Conservation (phyloP, 2,888 invertebrate genomes). For the Beris morrisii region DNA sequence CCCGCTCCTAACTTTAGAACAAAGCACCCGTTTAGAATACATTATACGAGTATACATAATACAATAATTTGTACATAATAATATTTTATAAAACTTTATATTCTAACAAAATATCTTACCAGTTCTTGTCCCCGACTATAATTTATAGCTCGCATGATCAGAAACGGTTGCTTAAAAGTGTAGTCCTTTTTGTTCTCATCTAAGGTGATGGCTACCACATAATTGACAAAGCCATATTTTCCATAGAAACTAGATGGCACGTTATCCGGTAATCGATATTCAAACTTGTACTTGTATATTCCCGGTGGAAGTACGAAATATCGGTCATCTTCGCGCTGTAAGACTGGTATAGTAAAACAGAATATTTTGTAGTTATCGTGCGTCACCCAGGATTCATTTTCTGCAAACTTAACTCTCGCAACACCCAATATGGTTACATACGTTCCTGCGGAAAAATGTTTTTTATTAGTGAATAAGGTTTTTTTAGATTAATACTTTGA, state of each 20-base stretch:
- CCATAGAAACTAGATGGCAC: slow-evolving; percentile 27
- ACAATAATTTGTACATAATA: too few species aligned
- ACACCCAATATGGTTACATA: slow-evolving; percentile 15
- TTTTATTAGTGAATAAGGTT: neutral
- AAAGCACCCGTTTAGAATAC: too few species aligned
- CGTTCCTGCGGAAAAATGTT: neutral
- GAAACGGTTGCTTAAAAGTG: slow-evolving; percentile 22
- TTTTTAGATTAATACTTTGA: neutral
- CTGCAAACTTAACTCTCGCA: slow-evolving; percentile 17
- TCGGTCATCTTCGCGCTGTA: slow-evolving; percentile 21
- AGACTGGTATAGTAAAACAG: slow-evolving; percentile 2
- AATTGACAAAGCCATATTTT: slow-evolving; percentile 22
- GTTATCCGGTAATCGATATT: slow-evolving; percentile 21
- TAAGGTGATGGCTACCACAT: slow-evolving; percentile 7
- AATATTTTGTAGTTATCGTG: slow-evolving; percentile 25
- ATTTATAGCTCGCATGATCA: slow-evolving; percentile 20
- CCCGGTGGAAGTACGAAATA: slow-evolving; percentile 24
- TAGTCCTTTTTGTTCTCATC: slow-evolving; percentile 14
- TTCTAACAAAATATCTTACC: slow-evolving; percentile 2
- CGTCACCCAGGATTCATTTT: slow-evolving; percentile 22
- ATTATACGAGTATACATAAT: too few species aligned
- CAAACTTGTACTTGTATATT: slow-evolving; percentile 24
- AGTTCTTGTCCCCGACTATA: slow-evolving; percentile 25
- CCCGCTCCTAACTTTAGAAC: too few species aligned
- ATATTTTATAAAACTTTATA: too few species aligned